Conservation (phyloP, 1,140 invertebrate genomes). For the Bombus difficillimus region DNA sequence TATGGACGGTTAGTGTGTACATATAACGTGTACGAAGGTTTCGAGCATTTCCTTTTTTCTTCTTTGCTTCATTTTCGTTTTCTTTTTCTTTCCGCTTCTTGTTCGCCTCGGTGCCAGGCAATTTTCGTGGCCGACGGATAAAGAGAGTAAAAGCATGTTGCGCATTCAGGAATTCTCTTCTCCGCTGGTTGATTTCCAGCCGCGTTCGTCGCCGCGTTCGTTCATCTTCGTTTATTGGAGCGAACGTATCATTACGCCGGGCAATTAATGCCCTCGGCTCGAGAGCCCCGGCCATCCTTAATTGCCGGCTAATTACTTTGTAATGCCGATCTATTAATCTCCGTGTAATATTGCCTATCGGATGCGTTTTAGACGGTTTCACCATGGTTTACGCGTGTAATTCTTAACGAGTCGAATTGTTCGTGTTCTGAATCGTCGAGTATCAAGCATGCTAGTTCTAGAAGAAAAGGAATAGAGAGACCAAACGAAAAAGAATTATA, state of each 20-base stretch:
- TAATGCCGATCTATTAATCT: slow-evolving; percentile 51
- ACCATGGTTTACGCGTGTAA: slow-evolving; percentile 25
- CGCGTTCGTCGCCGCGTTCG: slow-evolving; percentile 1
- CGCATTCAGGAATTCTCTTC: neutral
- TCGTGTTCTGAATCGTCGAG: neutral
- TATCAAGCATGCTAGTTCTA: neutral
- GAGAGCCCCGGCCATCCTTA: slow-evolving; percentile 19
- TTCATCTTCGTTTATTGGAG: slow-evolving; percentile 42
- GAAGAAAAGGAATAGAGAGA: too few relatives aligned
- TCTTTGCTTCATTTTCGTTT: neutral
- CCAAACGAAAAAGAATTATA: neutral
- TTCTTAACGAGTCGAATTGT: slow-evolving; percentile 30
- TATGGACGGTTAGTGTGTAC: neutral
- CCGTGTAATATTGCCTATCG: slow-evolving; percentile 35
- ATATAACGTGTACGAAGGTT: neutral
- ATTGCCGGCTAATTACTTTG: slow-evolving; percentile 50
- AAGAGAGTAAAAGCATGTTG: slow-evolving; percentile 14
- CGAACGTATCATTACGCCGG: slow-evolving; percentile 45
- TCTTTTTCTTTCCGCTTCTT: neutral
- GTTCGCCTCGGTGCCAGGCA: neutral
- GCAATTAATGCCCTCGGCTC: slow-evolving; percentile 39
- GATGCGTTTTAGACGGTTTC: slow-evolving; percentile 23
- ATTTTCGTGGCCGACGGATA: slow-evolving; percentile 15
- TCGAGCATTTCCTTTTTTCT: neutral
- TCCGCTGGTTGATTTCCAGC: neutral